These are phyloP conservation scores for Acanthosepion pharaonis DNA, from an alignment of 2,888 invertebrate genomes.

Conservation along the genomic window DNA sequence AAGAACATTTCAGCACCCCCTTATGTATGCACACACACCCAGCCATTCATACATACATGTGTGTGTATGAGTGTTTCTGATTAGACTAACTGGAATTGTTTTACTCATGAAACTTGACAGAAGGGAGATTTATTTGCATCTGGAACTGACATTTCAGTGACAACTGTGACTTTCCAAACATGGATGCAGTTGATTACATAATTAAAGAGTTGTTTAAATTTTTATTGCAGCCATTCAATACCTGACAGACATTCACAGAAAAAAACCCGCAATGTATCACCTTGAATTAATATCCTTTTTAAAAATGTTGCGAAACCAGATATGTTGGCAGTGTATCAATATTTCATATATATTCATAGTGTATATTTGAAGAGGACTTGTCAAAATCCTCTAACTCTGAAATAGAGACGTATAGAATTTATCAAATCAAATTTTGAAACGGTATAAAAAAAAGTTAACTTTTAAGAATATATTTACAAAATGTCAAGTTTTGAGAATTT, in stretches of 20 bases:
- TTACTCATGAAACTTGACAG: background rate
- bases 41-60: background rate
- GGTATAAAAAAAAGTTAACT: too few species aligned
- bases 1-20: too few species aligned
- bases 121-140: background rate
- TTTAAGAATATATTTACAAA: too few species aligned
- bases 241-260: background rate
- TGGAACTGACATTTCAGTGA: background rate
- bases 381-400: background rate
- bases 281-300: background rate
- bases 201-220: background rate
- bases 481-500: too few species aligned
- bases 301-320: background rate
- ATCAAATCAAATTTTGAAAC: background rate
- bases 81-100: background rate
- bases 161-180: slow-evolving; percentile 17
- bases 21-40: too few species aligned
- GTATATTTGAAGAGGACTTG: background rate
- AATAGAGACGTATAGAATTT: background rate
- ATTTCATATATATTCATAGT: background rate
- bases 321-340: background rate
- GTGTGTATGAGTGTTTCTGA: background rate
- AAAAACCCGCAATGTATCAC: background rate
- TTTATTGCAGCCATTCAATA: background rate
- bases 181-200: background rate